Conservation (phyloP, 2,888 invertebrate genomes). For the Synanthedon tipuliformis region DNA sequence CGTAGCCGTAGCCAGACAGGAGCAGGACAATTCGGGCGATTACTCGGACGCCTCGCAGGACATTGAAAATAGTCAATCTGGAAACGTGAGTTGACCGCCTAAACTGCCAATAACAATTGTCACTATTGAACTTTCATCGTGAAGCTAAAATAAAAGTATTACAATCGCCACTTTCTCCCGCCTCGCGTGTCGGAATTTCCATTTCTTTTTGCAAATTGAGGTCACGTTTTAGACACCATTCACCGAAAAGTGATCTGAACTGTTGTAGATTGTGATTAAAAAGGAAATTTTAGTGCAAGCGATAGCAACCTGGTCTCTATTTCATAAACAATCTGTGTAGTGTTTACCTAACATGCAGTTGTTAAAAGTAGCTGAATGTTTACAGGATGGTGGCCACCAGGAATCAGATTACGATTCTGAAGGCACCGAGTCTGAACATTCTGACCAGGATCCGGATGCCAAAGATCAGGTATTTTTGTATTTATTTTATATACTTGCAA, state of each 20-base stretch:
- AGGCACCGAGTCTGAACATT: conserved; percentile 64
- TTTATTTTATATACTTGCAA: neutral
- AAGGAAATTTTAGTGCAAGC: conserved; percentile 15
- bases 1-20: conserved; percentile 50
- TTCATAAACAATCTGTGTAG: conserved; percentile 18
- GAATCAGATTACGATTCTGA: conserved; percentile 65
- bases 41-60: conserved; percentile 64
- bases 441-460: conserved; percentile 72
- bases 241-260: conserved; percentile 37
- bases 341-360: conserved; percentile 40
- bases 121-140: conserved; percentile 38
- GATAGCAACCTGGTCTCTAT: conserved; percentile 7
- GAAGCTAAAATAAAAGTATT: conserved; percentile 32
- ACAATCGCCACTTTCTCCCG: conserved; percentile 54
- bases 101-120: conserved; percentile 11
- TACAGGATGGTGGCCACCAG: conserved; percentile 52
- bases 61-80: conserved; percentile 52
- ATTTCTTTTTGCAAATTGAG: conserved; percentile 64
- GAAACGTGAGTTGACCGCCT: conserved; percentile 47
- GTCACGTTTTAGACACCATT: conserved; percentile 56
- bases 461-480: conserved; percentile 66
- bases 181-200: conserved; percentile 59
- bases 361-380: conserved; percentile 50
- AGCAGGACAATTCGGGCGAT: conserved; percentile 59
- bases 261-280: conserved; percentile 13